These are phyloP conservation scores for Remorina albescens DNA, from an alignment of 2,797 vertebrate species.

Conservation along the genomic window DNA sequence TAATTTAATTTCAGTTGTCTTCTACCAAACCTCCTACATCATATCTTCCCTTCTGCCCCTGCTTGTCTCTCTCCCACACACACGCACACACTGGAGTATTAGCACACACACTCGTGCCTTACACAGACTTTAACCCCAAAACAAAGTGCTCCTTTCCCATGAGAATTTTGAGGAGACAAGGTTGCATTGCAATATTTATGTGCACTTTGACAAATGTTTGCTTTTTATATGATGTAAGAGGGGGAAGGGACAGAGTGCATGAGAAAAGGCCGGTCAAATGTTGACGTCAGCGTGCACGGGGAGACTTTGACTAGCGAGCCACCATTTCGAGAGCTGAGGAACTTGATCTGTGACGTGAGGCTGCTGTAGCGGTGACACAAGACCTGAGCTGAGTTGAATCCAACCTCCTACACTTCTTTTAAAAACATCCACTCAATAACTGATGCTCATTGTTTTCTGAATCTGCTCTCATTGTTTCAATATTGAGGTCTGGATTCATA, in stretches of 20 bases:
- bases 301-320: slow-evolving; percentile 33
- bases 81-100: background rate
- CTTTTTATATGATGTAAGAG: slow-evolving; percentile 62
- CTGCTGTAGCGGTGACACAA: slow-evolving; percentile 45
- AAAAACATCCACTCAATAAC: slow-evolving; percentile 43
- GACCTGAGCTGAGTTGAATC: slow-evolving; percentile 41
- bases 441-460: slow-evolving; percentile 20
- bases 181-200: slow-evolving; percentile 79
- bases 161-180: slow-evolving; percentile 50
- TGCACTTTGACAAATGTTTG: slow-evolving; percentile 70
- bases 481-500: slow-evolving; percentile 32
- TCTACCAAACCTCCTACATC: slow-evolving; percentile 37
- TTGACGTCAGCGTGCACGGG: slow-evolving; percentile 33
- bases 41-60: slow-evolving; percentile 14
- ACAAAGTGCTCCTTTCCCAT: slow-evolving; percentile 47
- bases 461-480: slow-evolving; percentile 39
- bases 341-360: slow-evolving; percentile 38
- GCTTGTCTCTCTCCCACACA: slow-evolving; percentile 5
- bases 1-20: slow-evolving; percentile 34
- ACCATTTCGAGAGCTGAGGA: slow-evolving; percentile 49
- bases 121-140: slow-evolving; percentile 54
- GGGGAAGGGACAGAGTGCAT: slow-evolving; percentile 18
- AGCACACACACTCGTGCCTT: slow-evolving; percentile 8
- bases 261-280: slow-evolving; percentile 46
- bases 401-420: slow-evolving; percentile 54